Evolutionary conservation across 2,797 vertebrate species (phyloP).

Genomic region (Acropternis orthonyx): DNA sequence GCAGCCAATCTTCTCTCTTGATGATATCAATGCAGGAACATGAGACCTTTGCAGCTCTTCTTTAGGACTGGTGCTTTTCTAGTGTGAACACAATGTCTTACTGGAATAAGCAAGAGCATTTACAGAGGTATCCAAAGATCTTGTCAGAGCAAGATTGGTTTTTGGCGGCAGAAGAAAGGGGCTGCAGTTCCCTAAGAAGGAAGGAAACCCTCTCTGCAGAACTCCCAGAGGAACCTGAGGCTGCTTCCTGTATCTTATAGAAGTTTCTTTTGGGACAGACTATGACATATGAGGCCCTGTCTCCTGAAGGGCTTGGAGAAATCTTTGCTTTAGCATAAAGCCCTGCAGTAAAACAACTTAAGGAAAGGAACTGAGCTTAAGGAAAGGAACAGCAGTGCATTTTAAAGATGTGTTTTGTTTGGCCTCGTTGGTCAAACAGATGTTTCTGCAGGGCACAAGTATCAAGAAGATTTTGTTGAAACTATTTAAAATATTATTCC

Average conservation of each 20-base stretch:
- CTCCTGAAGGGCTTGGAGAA: neutral
- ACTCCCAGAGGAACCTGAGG: neutral
- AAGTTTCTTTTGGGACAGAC: neutral
- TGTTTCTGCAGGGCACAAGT: neutral
- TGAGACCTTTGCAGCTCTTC: neutral
- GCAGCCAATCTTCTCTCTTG: neutral
- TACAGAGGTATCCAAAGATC: neutral
- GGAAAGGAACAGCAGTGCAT: neutral
- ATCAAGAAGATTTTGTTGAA: neutral
- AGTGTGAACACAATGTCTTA: fast-evolving
- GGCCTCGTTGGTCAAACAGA: neutral
- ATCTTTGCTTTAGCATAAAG: neutral
- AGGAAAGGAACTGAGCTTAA: neutral
- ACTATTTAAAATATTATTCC: neutral
- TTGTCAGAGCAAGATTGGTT: neutral
- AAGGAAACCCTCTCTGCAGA: neutral
- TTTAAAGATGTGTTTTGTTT: neutral
- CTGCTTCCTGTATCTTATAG: neutral
- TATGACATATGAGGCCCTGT: neutral
- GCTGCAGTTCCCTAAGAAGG: neutral
- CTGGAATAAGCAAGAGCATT: neutral
- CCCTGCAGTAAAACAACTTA: neutral
- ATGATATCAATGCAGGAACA: neutral
- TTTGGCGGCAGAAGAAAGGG: neutral
- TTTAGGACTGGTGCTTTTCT: neutral